Base-by-base conservation (phyloP, 2,797 vertebrate species). In the Mallotus villosus region DNA sequence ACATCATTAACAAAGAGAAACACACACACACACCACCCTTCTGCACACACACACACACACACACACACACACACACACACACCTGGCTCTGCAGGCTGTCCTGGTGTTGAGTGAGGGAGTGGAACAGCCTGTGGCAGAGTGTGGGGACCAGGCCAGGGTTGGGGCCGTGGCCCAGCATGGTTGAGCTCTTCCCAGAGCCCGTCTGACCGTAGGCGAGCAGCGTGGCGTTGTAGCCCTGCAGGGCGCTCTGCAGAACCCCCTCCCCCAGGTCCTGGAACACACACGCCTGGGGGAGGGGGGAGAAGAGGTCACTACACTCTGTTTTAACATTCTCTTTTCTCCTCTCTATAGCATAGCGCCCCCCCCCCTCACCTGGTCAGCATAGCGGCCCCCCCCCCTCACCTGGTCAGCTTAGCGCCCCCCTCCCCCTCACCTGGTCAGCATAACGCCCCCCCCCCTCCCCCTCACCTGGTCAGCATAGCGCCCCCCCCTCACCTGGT, bases 171-270 rank as follows among this genome's bases (percentile, higher is more conserved):
- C 94, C 94, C 4, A 94, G 85, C 95, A 95, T 95, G 0, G 89
- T 95, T 83, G 94, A 96, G 80, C 95, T 97, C 87, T 98, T 95
- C 59, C 94, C 95, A 0, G 94, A 96, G 55, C 94, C 92, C 0
- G 93, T 94, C 86, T 96, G 95, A 8, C 95, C 95, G 0, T 95
- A 94, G 0, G 92, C 94, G 75, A 96, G 65, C 72, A 96, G 89
- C 0, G 94, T 94, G 64, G 94, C 90, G 0, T 95, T 95, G 77
- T 93, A 96, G n/a, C 95, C 94, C 88, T 93, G 89, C 75, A 95
- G 88, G 0, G 94, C 91, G 0, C 90, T 95, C 71, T 94, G 90
- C 78, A 97, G 85, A 51, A 94, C 88, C 34, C 92, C 94, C 72
- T 92, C 86, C 5, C 95, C 95, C 17, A 95, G 86, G 73, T 94